Evolutionary conservation across 2,888 invertebrate genomes (phyloP).

Genomic region (Eupithecia vulgata): DNA sequence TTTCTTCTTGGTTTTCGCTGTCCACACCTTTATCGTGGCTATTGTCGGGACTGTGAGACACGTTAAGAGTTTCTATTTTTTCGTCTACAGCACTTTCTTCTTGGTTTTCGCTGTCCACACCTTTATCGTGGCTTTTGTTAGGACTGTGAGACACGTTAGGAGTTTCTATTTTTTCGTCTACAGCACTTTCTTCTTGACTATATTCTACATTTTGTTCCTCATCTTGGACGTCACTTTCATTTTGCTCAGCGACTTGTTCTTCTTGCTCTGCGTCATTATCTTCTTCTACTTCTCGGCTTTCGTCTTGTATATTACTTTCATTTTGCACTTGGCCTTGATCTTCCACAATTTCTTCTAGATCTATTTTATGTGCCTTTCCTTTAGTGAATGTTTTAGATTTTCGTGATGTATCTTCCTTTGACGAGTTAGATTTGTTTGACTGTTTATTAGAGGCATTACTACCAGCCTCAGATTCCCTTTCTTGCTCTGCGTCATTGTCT

Average conservation of each 20-base stretch:
- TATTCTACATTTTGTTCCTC: constrained; percentile 19
- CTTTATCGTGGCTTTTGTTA: too few species aligned
- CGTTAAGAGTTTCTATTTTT: too few species aligned
- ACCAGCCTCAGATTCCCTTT: constrained; percentile 50
- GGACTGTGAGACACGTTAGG: too few species aligned
- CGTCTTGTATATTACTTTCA: constrained; percentile 17
- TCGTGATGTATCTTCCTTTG: constrained; percentile 37
- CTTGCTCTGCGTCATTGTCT: constrained; percentile 30
- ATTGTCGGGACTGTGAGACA: too few species aligned
- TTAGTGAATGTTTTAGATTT: constrained; percentile 33
- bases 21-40: too few species aligned
- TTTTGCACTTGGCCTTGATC: constrained; percentile 11
- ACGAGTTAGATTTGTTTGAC: too few species aligned
- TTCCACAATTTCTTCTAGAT: constrained; percentile 5
- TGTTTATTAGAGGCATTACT: too few species aligned
- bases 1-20: too few species aligned
- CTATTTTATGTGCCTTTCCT: constrained; percentile 8
- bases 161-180: too few species aligned
- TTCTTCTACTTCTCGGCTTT: constrained; percentile 22
- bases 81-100: too few species aligned
- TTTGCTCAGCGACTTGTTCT: constrained; percentile 31
- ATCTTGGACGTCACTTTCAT: constrained; percentile 29
- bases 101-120: too few species aligned
- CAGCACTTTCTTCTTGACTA: too few species aligned
- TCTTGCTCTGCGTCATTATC: constrained; percentile 32